phyloP scores from a whole-genome alignment of 2,113 vertebrate species.

The Rhagologus leucostigma region DNA sequence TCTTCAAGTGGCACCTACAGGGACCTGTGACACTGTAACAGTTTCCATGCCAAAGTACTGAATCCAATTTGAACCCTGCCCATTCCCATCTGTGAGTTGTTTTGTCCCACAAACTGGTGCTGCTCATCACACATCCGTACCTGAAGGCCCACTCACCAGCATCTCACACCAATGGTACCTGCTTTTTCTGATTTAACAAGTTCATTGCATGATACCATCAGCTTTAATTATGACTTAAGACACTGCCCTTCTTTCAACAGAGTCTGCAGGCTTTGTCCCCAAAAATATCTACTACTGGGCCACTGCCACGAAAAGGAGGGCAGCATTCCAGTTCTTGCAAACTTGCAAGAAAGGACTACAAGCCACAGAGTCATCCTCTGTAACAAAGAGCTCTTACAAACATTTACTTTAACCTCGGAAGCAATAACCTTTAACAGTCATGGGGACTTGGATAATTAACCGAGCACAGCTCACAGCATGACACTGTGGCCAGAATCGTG shows the following conservation, averaged over 20 bases:
- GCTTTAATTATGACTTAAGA: background rate
- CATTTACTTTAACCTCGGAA: constrained; percentile 17
- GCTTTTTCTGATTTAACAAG: background rate
- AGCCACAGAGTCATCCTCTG: background rate
- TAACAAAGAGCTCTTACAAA: constrained; percentile 24
- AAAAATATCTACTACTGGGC: background rate
- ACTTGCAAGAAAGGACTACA: background rate
- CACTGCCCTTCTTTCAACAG: background rate
- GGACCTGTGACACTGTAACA: background rate
- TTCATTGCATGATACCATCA: background rate
- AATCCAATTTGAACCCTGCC: background rate
- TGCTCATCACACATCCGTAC: background rate
- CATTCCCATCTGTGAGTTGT: background rate
- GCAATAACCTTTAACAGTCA: constrained; percentile 33
- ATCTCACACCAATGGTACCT: background rate
- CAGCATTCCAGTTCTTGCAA: background rate
- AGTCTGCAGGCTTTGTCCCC: background rate
- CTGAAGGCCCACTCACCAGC: background rate
- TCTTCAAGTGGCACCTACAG: background rate
- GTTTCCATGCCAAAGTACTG: background rate
- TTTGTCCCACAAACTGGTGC: background rate
- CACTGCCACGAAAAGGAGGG: background rate
- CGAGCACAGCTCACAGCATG: background rate
- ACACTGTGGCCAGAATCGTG: background rate
- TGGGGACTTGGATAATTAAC: constrained; percentile 34